A percentile compares a stretch with the other conserved stretches of the same genome.
Evolutionary conservation across 2,113 vertebrate genomes (phyloP).

Genomic region (Silurus asotus): DNA sequence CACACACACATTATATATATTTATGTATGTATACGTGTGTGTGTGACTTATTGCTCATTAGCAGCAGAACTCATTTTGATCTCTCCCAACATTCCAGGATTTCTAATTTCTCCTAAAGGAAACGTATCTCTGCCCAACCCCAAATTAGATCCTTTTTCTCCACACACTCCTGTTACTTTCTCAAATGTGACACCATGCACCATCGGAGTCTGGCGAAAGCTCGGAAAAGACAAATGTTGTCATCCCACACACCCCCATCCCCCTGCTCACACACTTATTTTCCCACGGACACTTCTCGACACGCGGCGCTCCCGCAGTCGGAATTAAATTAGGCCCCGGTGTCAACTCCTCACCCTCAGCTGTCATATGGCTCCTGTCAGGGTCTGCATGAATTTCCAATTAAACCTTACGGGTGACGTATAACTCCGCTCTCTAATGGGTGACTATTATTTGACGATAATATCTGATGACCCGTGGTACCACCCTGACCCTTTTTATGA

Average conservation of each 20-base stretch:
- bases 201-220: background rate
- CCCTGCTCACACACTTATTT: background rate
- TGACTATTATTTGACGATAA: slow-evolving; percentile 22
- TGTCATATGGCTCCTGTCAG: slow-evolving; percentile 11
- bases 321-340: slow-evolving; percentile 38
- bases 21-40: too few species aligned
- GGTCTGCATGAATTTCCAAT: slow-evolving; percentile 29
- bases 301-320: slow-evolving; percentile 1
- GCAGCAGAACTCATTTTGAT: background rate
- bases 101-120: background rate
- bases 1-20: too few species aligned
- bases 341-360: slow-evolving; percentile 35
- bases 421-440: slow-evolving; percentile 14
- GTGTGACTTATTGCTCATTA: background rate
- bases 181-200: slow-evolving; percentile 4
- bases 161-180: background rate
- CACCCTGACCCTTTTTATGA: slow-evolving; percentile 8
- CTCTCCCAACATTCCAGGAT: background rate
- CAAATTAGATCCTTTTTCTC: background rate
- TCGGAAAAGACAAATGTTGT: background rate
- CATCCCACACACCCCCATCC: background rate
- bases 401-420: slow-evolving; percentile 8
- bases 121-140: too few species aligned
- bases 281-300: background rate
- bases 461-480: slow-evolving; percentile 28